A percentile compares a stretch with the other conserved stretches of the same genome.
phyloP scores from a whole-genome alignment of 2,888 invertebrate genomes.

The Craniophora ligustri region DNA sequence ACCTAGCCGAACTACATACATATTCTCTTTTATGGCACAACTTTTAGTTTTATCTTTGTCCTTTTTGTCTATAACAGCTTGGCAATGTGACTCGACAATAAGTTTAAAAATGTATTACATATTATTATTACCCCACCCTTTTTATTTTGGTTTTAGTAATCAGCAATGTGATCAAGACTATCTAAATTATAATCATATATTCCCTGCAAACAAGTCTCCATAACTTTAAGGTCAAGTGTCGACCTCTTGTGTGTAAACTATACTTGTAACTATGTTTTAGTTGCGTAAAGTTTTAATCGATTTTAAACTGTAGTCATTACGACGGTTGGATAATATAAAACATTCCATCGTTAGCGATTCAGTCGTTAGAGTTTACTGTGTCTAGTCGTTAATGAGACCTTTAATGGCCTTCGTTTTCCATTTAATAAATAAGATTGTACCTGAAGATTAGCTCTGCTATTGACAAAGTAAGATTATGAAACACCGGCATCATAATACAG shows the following conservation, averaged over 20 bases:
- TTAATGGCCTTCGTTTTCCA: slow-evolving; percentile 40
- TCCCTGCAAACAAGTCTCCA: too few species aligned
- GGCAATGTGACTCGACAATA: too few species aligned
- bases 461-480: slow-evolving; percentile 15
- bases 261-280: slow-evolving; percentile 8
- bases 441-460: slow-evolving; percentile 1
- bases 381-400: too few species aligned
- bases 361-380: slow-evolving; percentile 29
- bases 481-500: too few species aligned
- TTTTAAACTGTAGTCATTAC: slow-evolving; percentile 6
- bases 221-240: too few species aligned
- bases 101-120: too few species aligned
- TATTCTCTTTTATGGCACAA: slow-evolving; percentile 19
- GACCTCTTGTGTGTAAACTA: too few species aligned
- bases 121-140: too few species aligned
- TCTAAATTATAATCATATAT: too few species aligned
- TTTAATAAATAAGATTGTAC: slow-evolving; percentile 28
- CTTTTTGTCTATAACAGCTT: neutral
- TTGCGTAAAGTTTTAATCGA: slow-evolving; percentile 1
- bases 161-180: too few species aligned
- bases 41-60: slow-evolving; percentile 2
- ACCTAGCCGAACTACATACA: slow-evolving; percentile 2
- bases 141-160: too few species aligned
- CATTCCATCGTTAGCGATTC: slow-evolving; percentile 25
- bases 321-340: slow-evolving; percentile 16